These are phyloP conservation scores for Agelaius tricolor DNA, from an alignment of 2,113 vertebrate genomes.

Conservation along the genomic window DNA sequence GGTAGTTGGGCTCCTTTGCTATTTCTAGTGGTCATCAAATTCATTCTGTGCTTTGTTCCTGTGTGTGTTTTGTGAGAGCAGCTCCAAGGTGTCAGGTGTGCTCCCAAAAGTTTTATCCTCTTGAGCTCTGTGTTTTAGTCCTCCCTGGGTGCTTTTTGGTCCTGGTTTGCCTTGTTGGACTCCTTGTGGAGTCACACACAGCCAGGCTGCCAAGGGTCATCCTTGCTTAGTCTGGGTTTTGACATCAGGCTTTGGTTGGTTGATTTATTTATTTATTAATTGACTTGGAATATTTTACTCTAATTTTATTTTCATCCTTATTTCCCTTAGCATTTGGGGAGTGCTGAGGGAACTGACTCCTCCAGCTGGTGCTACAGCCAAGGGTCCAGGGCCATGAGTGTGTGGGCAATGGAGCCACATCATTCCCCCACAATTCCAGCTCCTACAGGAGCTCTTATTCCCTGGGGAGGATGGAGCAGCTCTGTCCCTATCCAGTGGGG, in stretches of 20 bases:
- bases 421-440: rapidly evolving
- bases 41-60: background rate
- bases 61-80: background rate
- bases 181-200: background rate
- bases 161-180: background rate
- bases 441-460: background rate
- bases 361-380: background rate
- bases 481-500: rapidly evolving
- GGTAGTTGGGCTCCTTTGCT: background rate
- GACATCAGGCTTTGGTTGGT: background rate
- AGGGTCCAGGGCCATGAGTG: rapidly evolving
- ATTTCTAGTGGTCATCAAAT: background rate
- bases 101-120: background rate
- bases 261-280: background rate
- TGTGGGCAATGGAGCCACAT: background rate
- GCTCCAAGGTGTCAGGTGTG: background rate
- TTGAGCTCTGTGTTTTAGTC: rapidly evolving
- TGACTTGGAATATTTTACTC: background rate
- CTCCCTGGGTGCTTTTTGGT: rapidly evolving
- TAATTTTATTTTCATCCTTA: background rate
- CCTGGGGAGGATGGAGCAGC: background rate
- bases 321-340: background rate
- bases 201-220: background rate
- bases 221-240: background rate
- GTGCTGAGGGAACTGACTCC: background rate